Conservation (phyloP, 2,797 vertebrate species). For the Labroides dimidiatus region DNA sequence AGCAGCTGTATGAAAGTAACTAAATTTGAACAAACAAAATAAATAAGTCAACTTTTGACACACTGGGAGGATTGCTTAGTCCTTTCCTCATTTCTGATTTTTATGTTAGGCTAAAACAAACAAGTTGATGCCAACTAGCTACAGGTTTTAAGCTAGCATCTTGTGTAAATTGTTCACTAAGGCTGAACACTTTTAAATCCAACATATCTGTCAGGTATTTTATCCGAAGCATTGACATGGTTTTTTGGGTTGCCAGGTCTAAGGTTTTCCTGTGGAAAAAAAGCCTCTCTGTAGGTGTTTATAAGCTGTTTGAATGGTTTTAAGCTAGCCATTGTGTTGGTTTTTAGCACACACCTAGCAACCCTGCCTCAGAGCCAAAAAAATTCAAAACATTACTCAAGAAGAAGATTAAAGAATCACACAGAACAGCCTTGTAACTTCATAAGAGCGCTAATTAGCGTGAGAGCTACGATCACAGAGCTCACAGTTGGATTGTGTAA, state of each 20-base stretch:
- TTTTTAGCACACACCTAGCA: too few relatives aligned
- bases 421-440: constrained; percentile 31
- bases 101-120: neutral
- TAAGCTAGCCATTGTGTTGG: too few relatives aligned
- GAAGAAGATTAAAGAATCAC: constrained; percentile 22
- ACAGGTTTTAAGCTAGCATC: neutral
- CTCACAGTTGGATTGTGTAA: constrained; percentile 40
- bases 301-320: too few relatives aligned
- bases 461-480: constrained; percentile 1
- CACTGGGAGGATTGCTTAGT: neutral
- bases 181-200: neutral
- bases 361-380: too few relatives aligned
- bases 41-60: neutral
- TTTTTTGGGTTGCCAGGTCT: neutral
- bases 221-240: neutral
- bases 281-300: too few relatives aligned
- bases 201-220: neutral
- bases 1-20: too few relatives aligned
- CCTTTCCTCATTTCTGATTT: neutral
- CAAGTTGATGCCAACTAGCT: neutral
- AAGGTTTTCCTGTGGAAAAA: too few relatives aligned
- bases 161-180: neutral
- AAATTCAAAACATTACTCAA: neutral
- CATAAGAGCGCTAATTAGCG: constrained; percentile 44
- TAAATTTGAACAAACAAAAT: neutral